Evolutionary conservation across 2,888 invertebrate genomes (phyloP).

Genomic region (Cephus sareptanus): DNA sequence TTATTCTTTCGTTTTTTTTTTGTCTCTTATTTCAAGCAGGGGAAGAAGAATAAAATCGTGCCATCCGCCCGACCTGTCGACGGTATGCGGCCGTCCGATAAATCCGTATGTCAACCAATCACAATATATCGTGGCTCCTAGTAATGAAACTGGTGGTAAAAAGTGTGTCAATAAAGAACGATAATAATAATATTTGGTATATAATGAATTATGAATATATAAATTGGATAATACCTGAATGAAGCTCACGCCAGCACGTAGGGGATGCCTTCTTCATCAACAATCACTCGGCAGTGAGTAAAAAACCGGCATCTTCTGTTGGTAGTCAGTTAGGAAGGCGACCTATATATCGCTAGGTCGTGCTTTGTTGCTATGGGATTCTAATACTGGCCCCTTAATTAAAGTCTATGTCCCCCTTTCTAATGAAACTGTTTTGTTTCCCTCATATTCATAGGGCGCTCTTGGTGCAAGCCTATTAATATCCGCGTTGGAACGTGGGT

Average conservation of each 20-base stretch:
- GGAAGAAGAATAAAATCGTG: slow-evolving; percentile 12
- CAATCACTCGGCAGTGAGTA: slow-evolving; percentile 66
- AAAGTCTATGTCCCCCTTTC: slow-evolving; percentile 17
- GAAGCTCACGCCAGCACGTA: slow-evolving; percentile 66
- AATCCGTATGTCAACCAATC: not conserved
- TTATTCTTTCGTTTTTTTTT: not conserved
- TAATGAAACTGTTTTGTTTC: slow-evolving; percentile 1
- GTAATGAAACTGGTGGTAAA: slow-evolving; percentile 36
- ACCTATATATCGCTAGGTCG: slow-evolving; percentile 64
- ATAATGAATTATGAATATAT: slow-evolving; percentile 68
- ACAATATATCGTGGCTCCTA: slow-evolving; percentile 40
- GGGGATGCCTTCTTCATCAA: slow-evolving; percentile 66
- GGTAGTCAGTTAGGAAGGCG: slow-evolving; percentile 66
- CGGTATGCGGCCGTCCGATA: slow-evolving; percentile 39
- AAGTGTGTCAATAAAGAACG: slow-evolving; percentile 56
- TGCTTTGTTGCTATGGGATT: slow-evolving; percentile 62
- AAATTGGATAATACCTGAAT: slow-evolving; percentile 73
- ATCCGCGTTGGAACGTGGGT: slow-evolving; percentile 35
- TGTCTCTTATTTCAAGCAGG: not conserved
- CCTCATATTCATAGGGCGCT: slow-evolving; percentile 32
- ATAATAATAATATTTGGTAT: slow-evolving; percentile 55
- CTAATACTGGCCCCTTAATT: slow-evolving; percentile 39
- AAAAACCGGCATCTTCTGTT: slow-evolving; percentile 66
- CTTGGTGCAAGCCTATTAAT: slow-evolving; percentile 35
- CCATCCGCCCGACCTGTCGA: slow-evolving; percentile 25